Evolutionary conservation across 2,797 vertebrate genomes (phyloP).

Genomic region (Lacerta bilineata): DNA sequence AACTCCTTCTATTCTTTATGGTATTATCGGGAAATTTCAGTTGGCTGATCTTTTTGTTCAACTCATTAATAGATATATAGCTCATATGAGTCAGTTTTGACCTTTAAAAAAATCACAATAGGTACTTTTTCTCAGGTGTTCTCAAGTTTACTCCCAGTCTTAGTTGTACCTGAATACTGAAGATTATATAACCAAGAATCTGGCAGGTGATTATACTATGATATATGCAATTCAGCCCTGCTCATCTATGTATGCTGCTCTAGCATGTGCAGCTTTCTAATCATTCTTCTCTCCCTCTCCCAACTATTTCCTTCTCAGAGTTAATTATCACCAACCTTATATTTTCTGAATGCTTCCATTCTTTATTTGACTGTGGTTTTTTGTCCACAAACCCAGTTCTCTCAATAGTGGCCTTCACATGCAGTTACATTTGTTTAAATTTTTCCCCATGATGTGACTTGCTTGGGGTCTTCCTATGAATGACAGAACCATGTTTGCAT

Average conservation of each 20-base stretch:
- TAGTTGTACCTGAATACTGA: background rate
- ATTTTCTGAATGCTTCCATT: too few species aligned
- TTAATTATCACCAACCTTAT: background rate
- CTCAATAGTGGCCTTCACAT: too few species aligned
- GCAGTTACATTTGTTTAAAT: too few species aligned
- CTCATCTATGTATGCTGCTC: constrained; percentile 31
- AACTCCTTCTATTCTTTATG: background rate
- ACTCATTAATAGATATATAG: background rate
- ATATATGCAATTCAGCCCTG: background rate
- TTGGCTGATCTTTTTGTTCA: background rate
- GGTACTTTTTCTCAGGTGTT: background rate
- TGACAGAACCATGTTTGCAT: too few species aligned
- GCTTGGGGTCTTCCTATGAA: too few species aligned
- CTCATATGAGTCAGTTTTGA: too few species aligned
- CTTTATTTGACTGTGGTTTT: too few species aligned
- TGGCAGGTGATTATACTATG: background rate
- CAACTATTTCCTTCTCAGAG: background rate
- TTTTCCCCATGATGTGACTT: too few species aligned
- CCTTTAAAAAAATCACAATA: background rate
- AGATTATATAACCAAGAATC: background rate
- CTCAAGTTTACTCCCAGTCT: background rate
- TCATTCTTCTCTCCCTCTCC: too few species aligned
- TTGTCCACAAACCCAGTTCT: too few species aligned
- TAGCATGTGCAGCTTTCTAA: background rate
- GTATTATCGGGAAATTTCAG: background rate